These are phyloP conservation scores for Panzeria rudis DNA, from an alignment of 2,888 invertebrate species.

Conservation along the genomic window DNA sequence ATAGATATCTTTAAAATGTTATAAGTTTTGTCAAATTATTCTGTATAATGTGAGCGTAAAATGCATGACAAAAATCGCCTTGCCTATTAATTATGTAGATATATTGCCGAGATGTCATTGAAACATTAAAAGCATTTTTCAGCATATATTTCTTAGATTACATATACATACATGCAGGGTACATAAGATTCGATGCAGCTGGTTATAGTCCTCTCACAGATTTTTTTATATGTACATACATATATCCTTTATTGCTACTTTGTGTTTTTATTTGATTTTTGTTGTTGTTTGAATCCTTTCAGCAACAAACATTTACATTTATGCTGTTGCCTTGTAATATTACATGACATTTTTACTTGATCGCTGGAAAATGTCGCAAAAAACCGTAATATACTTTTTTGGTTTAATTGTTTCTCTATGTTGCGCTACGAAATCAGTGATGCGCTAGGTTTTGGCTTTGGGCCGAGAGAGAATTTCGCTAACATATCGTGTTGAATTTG, in stretches of 20 bases:
- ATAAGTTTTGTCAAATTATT: too few species aligned
- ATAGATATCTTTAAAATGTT: too few species aligned
- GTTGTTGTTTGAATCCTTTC: constrained; percentile 44
- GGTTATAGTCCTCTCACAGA: not conserved
- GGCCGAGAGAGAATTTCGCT: too few species aligned
- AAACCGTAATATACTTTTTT: constrained; percentile 36
- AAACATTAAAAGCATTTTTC: too few species aligned
- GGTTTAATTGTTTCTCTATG: constrained; percentile 19
- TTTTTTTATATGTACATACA: not conserved
- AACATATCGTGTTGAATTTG: too few species aligned
- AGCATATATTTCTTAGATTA: too few species aligned
- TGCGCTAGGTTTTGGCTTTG: not conserved
- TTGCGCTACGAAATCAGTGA: not conserved
- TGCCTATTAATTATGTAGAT: too few species aligned
- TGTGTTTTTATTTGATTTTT: constrained; percentile 15
- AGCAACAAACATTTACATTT: constrained; percentile 50
- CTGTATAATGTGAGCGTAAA: too few species aligned
- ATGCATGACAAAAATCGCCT: too few species aligned
- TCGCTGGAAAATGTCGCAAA: not conserved
- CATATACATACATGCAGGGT: too few species aligned
- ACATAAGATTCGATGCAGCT: not conserved
- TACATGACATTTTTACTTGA: constrained; percentile 46
- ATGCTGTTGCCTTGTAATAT: constrained; percentile 32
- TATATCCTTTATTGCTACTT: constrained; percentile 10
- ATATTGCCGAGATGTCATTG: too few species aligned